phyloP scores from a whole-genome alignment of 2,113 vertebrate species.

The Oncorhynchus kisutch region DNA sequence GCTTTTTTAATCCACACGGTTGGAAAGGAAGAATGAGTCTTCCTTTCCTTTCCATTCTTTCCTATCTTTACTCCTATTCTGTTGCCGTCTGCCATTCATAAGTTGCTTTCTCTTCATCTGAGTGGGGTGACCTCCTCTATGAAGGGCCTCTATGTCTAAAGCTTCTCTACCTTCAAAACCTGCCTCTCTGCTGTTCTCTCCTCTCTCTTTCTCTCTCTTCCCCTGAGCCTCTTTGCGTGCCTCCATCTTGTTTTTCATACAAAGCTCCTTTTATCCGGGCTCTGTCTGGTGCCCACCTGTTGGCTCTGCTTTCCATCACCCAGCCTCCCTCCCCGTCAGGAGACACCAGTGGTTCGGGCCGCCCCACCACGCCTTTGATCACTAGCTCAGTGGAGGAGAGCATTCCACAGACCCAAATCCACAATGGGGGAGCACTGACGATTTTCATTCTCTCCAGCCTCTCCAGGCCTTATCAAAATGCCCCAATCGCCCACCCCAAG shows the following conservation, averaged over 20 bases:
- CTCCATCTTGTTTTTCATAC: slow-evolving; percentile 61
- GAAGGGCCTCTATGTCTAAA: background rate
- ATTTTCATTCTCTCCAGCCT: slow-evolving; percentile 22
- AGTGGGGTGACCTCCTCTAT: slow-evolving; percentile 11
- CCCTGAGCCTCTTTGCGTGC: slow-evolving; percentile 22
- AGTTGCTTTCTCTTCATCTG: slow-evolving; percentile 4
- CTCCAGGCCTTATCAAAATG: slow-evolving; percentile 26
- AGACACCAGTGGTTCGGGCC: slow-evolving; percentile 39
- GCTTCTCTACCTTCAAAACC: slow-evolving; percentile 7
- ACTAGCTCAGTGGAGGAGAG: slow-evolving; percentile 12
- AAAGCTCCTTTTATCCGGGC: slow-evolving; percentile 58
- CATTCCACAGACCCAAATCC: background rate
- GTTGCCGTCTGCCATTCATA: slow-evolving; percentile 22
- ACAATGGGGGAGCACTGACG: background rate
- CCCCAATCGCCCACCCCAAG: slow-evolving; percentile 5
- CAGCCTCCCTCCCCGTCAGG: slow-evolving; percentile 32
- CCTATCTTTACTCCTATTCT: background rate
- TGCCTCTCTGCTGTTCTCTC: background rate
- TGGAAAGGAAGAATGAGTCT: background rate
- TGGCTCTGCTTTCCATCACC: slow-evolving; percentile 64
- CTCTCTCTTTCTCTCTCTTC: slow-evolving; percentile 2
- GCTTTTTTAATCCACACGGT: background rate
- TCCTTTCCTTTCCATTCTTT: background rate
- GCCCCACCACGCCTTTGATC: slow-evolving; percentile 58
- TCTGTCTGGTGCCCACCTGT: slow-evolving; percentile 67